phyloP scores from a whole-genome alignment of 2,797 vertebrate genomes.

The Adelosebastes latens region DNA sequence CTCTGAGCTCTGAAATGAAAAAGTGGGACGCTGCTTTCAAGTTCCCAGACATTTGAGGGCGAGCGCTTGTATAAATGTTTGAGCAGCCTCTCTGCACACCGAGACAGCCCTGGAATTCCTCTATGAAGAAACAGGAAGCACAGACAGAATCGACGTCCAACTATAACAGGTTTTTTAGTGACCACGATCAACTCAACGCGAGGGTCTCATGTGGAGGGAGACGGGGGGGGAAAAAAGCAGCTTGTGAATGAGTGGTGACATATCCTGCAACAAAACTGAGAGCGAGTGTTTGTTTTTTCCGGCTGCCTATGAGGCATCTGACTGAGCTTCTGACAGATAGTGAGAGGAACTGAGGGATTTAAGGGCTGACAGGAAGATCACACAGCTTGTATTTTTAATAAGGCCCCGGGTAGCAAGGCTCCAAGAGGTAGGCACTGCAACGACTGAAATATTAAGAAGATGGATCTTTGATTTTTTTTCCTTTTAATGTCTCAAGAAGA shows the following conservation, averaged over 20 bases:
- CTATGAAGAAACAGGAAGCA: constrained; percentile 7
- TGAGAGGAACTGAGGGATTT: constrained; percentile 25
- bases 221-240: background rate
- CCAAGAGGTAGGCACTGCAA: constrained; percentile 1
- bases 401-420: constrained; percentile 28
- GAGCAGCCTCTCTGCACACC: constrained; percentile 54
- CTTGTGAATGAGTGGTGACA: background rate
- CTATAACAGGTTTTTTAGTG: constrained; percentile 27
- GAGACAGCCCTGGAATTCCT: constrained; percentile 45
- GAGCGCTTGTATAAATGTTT: constrained; percentile 70
- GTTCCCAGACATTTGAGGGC: constrained; percentile 43
- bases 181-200: constrained; percentile 5
- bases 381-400: constrained; percentile 60
- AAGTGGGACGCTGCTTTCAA: constrained; percentile 27
- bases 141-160: constrained; percentile 10
- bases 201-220: background rate
- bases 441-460: constrained; percentile 34
- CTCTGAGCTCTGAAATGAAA: constrained; percentile 2
- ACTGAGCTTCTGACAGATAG: constrained; percentile 42
- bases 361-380: constrained; percentile 39
- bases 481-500: constrained; percentile 16
- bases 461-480: constrained; percentile 14
- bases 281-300: background rate
- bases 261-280: background rate
- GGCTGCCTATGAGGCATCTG: background rate